A percentile compares a stretch with the other conserved stretches of the same genome.
phyloP scores from a whole-genome alignment of 2,113 vertebrate species.

The Gambusia holbrooki region DNA sequence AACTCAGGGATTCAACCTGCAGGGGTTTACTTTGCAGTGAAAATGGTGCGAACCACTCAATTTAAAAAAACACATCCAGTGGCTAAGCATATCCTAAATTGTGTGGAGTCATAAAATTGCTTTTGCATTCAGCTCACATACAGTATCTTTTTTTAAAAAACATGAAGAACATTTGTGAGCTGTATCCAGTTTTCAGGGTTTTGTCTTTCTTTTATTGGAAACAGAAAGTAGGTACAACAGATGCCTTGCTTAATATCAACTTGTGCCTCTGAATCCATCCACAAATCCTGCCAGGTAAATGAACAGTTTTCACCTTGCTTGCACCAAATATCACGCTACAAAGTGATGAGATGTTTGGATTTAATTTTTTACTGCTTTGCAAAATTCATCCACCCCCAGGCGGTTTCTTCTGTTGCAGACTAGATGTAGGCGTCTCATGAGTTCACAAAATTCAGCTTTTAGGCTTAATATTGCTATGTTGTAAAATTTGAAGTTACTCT shows the following conservation, averaged over 20 bases:
- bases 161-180: not conserved
- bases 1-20: slow-evolving; percentile 27
- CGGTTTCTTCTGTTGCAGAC: not conserved
- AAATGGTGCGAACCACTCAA: slow-evolving; percentile 38
- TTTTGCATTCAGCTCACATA: not conserved
- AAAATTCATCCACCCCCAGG: not conserved
- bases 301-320: slow-evolving; percentile 16
- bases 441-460: not conserved
- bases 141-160: not conserved
- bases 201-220: slow-evolving; percentile 9
- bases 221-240: slow-evolving; percentile 38
- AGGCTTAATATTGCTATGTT: not conserved
- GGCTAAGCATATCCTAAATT: slow-evolving; percentile 64
- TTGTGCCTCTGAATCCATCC: slow-evolving; percentile 42
- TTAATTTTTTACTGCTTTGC: not conserved
- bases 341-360: not conserved
- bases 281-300: slow-evolving; percentile 46
- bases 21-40: slow-evolving; percentile 37
- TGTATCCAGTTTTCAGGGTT: slow-evolving; percentile 8
- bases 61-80: slow-evolving; percentile 49
- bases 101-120: not conserved
- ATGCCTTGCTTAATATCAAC: slow-evolving; percentile 56
- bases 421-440: not conserved
- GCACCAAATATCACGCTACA: not conserved
- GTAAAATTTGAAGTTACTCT: not conserved